Conservation (phyloP, 2,797 vertebrate species). For the Ceyx erithaca region DNA sequence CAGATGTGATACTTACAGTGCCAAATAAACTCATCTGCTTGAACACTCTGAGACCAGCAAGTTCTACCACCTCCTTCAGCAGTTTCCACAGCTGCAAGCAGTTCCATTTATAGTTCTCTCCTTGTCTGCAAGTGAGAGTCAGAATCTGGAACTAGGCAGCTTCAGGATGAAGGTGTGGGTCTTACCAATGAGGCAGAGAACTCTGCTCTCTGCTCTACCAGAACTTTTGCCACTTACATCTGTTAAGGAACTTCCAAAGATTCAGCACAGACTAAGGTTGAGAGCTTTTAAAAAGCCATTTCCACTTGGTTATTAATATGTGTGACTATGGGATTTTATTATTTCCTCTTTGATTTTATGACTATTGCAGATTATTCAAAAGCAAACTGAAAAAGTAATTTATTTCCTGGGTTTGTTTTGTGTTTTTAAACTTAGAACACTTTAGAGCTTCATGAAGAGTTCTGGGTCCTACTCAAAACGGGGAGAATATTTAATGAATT, state of each 20-base stretch:
- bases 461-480: neutral
- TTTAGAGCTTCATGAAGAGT: neutral
- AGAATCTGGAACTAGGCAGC: neutral
- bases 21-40: neutral
- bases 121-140: neutral
- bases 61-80: neutral
- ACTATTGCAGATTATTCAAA: slow-evolving; percentile 27
- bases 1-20: neutral
- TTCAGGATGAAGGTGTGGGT: neutral
- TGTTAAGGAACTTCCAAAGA: neutral
- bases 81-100: neutral
- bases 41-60: neutral
- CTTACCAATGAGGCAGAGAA: neutral
- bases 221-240: neutral
- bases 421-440: neutral
- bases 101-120: neutral
- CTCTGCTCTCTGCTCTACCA: neutral
- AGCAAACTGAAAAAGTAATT: slow-evolving; percentile 12
- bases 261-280: neutral
- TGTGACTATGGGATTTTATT: slow-evolving; percentile 18
- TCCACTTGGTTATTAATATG: slow-evolving; percentile 11
- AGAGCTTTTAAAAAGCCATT: slow-evolving; percentile 5
- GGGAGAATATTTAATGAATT: neutral
- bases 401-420: slow-evolving; percentile 13
- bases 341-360: slow-evolving; percentile 53